Evolutionary conservation across 2,113 vertebrate species (phyloP).

Genomic region (Campylomormyrus tamandua): DNA sequence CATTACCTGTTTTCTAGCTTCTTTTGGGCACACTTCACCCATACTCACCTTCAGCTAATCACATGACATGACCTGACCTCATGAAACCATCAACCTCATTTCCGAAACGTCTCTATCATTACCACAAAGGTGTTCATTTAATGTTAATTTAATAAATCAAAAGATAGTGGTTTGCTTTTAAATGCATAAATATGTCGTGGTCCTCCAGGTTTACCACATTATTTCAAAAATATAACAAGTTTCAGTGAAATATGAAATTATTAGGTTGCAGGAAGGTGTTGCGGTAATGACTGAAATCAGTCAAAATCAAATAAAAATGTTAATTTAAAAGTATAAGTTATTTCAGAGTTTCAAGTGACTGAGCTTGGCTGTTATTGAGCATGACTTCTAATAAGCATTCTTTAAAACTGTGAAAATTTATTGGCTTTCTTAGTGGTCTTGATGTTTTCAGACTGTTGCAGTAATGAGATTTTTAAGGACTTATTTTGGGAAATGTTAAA

Average conservation of each 20-base stretch:
- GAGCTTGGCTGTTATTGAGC: slow-evolving; percentile 8
- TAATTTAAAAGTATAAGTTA: background rate
- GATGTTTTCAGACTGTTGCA: no score
- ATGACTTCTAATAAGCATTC: background rate
- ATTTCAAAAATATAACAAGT: slow-evolving; percentile 19
- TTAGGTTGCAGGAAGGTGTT: slow-evolving; percentile 8
- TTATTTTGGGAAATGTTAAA: no score
- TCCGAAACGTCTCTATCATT: no score
- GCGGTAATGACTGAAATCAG: slow-evolving; percentile 19
- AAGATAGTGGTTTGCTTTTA: no score
- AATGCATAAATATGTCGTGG: background rate
- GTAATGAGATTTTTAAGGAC: no score
- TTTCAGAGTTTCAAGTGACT: slow-evolving; percentile 8
- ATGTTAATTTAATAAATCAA: no score
- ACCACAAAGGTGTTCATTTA: no score
- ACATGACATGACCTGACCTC: background rate
- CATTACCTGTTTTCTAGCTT: background rate
- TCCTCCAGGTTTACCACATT: slow-evolving; percentile 13
- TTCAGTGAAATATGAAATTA: slow-evolving; percentile 13
- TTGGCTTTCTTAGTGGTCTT: no score
- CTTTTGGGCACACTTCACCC: background rate
- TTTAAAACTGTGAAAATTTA: no score
- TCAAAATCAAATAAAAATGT: slow-evolving; percentile 15
- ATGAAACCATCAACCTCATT: no score
- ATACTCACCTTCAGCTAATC: background rate